Evolutionary conservation across 2,113 vertebrate species (phyloP).

Genomic region (Noctilio leporinus): DNA sequence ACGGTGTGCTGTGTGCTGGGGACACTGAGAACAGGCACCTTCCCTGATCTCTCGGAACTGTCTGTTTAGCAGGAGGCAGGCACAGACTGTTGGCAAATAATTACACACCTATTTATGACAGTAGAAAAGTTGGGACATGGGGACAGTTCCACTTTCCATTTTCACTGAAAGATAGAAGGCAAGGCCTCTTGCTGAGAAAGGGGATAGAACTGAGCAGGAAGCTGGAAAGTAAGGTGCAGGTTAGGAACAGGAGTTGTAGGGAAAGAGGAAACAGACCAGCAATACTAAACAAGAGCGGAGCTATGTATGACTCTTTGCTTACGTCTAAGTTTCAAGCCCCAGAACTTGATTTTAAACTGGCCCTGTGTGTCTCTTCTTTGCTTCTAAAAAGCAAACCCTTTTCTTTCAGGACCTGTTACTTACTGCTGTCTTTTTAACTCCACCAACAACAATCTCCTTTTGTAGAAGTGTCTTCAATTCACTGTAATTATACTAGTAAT

Average conservation of each 20-base stretch:
- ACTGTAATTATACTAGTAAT: background rate
- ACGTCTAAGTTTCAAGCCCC: background rate
- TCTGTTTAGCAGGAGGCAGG: background rate
- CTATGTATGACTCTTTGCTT: background rate
- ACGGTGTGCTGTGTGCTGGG: background rate
- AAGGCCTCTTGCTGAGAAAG: background rate
- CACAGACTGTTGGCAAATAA: background rate
- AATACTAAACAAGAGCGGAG: background rate
- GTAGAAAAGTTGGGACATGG: background rate
- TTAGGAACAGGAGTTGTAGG: background rate
- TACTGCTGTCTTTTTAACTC: background rate
- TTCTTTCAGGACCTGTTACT: background rate
- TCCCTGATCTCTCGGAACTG: background rate
- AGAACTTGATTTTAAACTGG: background rate
- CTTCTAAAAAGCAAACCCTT: background rate
- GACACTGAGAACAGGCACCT: background rate
- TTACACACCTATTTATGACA: background rate
- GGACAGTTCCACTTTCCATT: background rate
- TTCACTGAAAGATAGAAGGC: background rate
- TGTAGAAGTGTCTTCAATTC: background rate
- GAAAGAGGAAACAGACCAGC: background rate
- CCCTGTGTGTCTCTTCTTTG: background rate
- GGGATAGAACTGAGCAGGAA: background rate
- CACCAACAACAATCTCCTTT: background rate
- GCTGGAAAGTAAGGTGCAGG: background rate